Evolutionary conservation across 2,888 invertebrate genomes (phyloP), one percentile per base, ranked within the genome.

Genomic region (Orchesella flavescens): DNA sequence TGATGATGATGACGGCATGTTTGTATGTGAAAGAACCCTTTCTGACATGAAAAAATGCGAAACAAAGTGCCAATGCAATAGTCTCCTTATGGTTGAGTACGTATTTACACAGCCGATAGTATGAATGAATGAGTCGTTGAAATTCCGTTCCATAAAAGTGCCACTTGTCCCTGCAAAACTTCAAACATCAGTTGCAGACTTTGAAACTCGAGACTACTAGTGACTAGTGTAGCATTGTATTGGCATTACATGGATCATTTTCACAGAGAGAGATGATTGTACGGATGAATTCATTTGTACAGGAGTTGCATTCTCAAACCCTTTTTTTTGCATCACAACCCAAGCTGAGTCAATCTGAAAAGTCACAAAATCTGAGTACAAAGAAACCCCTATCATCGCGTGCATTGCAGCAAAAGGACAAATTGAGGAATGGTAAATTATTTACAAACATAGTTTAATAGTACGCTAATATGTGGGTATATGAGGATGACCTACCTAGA

Each of bases 401-500:
- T 53, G 53, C 53, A 21, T 12, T 13, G 15, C 2, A 65, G 10
- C 65, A 68, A 68, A 49, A 17, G 21, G 49, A 49, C 44, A 23
- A 68, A 5, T 65, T 49, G 49, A 49, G 15, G 24, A 13, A 17
- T 65, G 65, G 17, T 65, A 57, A 57, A 57, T 57, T 57, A n/a
- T 49, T 49, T 49, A 34, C 34, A 34, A 34, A 34, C 49, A 49
- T 49, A 49, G 5, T 44, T 49, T 49, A 15, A 49, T 49, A 49
- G 49, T 49, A 49, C 49, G 15, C 3, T 12, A 12, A 49, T n/a
- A 49, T 49, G 23, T 21, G 13, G 61, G 21, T 1, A 59, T 21
- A 23, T 65, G 65, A 44, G 21, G 17, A 49, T n/a, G 49, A 68
- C 68, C 68, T 49, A 68, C 68, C 68, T 68, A 66, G 66, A 66